Evolutionary conservation across 2,113 vertebrate species (phyloP), one percentile per base, ranked within the genome.

Genomic region (Peromyscus leucopus): DNA sequence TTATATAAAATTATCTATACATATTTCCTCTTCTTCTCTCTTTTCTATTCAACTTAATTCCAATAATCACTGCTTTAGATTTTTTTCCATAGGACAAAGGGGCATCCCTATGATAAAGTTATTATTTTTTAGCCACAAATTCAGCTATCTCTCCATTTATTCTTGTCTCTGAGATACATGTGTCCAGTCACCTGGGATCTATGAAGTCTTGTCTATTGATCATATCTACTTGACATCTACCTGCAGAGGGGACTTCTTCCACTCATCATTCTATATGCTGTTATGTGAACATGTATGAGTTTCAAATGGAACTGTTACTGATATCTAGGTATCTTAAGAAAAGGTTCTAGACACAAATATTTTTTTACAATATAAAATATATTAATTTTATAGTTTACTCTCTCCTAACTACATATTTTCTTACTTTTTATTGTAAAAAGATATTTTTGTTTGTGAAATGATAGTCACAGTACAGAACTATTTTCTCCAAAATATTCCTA

Each of bases 361-460:
- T 82, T 80, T 80, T 86, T 92, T 87, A 80, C 28, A 87, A 79
- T 42, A 69, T 61, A 90, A 92, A 95, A 76, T 55, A 7, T n/a
- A 94, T 63, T 85, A 2, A 51, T 11, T 6, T 4, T 75, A 48
- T 89, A 72, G 3, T 1, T 9, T 2, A 75, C 19, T 59, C 26
- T 92, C 61, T 9, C 19, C 59, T 88, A 19, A 51, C 24, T 76
- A 48, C 71, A 63, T 67, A 74, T 89, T 69, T 72, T 61, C 57
- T 71, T 26, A 74, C 21, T 46, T 75, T 31, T 48, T 85, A 21
- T 93, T 79, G 8, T 85, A 75, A 71, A 69, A 94, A 71, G 0
- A 28, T 82, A 15, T 39, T 93, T 83, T 72, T 10, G 57, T 94
- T 80, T 91, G 19, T 74, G 55, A 94, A 90, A 76, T 74, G 28